A percentile compares a stretch with the other conserved stretches of the same genome.
These are phyloP conservation scores for Ichneumoninae sp. DNA, from an alignment of 2,888 invertebrate species.

Conservation along the genomic window DNA sequence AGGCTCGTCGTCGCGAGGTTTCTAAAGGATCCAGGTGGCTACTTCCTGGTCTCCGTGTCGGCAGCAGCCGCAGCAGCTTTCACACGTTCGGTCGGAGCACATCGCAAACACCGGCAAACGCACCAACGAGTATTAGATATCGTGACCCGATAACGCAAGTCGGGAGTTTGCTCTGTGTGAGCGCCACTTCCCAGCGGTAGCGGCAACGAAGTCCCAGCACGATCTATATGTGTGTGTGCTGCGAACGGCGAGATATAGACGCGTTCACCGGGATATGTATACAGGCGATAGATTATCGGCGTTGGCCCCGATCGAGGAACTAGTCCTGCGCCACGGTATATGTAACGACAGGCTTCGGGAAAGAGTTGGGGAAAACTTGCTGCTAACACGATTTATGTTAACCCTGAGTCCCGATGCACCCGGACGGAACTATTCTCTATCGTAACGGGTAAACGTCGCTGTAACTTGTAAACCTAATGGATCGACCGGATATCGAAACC, in stretches of 20 bases:
- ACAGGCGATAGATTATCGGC: slow-evolving; percentile 63
- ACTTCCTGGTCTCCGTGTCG: slow-evolving; percentile 66
- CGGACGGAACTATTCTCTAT: slow-evolving; percentile 34
- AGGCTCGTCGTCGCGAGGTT: slow-evolving; percentile 33
- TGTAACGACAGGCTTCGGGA: slow-evolving; percentile 44
- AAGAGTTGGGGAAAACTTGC: slow-evolving; percentile 49
- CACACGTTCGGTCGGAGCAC: slow-evolving; percentile 64
- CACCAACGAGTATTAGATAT: slow-evolving; percentile 60
- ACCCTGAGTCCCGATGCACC: slow-evolving; percentile 24
- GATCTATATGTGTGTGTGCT: neutral
- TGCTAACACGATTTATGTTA: slow-evolving; percentile 39
- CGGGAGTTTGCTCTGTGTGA: slow-evolving; percentile 47
- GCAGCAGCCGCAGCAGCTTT: slow-evolving; percentile 60
- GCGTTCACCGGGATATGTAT: slow-evolving; percentile 37
- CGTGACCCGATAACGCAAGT: slow-evolving; percentile 65
- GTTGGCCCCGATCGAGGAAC: slow-evolving; percentile 63
- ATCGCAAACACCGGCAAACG: slow-evolving; percentile 44
- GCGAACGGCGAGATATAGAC: slow-evolving; percentile 2
- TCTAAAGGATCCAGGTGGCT: slow-evolving; percentile 64
- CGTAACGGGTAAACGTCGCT: slow-evolving; percentile 1
- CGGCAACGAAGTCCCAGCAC: neutral
- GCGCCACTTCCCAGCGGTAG: slow-evolving; percentile 46
- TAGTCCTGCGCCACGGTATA: slow-evolving; percentile 49
- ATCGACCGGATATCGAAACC: slow-evolving; percentile 5
- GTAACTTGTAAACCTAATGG: neutral